Evolutionary conservation across 2,797 vertebrate species (phyloP), one percentile per base, ranked within the genome.

Genomic region (Aphelocoma californica): DNA sequence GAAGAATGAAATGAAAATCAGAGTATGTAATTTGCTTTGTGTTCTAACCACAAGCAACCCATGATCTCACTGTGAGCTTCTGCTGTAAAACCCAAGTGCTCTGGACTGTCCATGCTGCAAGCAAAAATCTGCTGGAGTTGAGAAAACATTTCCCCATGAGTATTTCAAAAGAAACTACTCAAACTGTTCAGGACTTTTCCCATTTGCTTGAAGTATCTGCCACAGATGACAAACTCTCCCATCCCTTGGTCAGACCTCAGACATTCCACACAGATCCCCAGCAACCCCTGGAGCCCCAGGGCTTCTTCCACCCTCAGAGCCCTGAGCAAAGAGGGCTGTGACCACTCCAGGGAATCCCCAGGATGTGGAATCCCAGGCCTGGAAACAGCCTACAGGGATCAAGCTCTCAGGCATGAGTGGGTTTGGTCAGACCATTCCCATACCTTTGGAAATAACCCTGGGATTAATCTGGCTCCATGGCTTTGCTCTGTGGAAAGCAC

Each of bases 241-340:
- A 7, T 10, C 6, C 56, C 42, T 56, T 24, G 23, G 9, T 26
- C 36, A 36, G 38, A 40, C 31, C 44, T 77, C 40, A 48, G 4
- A 47, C 2, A 1, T 44, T 18, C 17, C 42, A 62, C 34, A 8
- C 29, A 40, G 10, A 8, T 48, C 13, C 26, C 14, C 79, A 90
- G 26, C 7, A 72, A 2, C 4, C 8, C 18, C 44, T 44, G 44
- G 44, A 44, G 44, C 18, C 44, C 44, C 62, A 45, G 28, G 31
- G 31, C n/a, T 84, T n/a, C 65, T 48, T 10, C n/a, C 20, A 23
- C 8, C 20, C 36, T 25, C 17, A 2, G 47, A 24, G 2, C 20
- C 15, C 47, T 0, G 0, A 69, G 47, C 24, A 61, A 8, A 62
- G 28, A 45, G 18, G 4, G 26, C 1, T 44, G 28, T 25, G 53